Evolutionary conservation across 2,113 vertebrate species (phyloP), one percentile per base, ranked within the genome.

Genomic region (Oryzias woworae): DNA sequence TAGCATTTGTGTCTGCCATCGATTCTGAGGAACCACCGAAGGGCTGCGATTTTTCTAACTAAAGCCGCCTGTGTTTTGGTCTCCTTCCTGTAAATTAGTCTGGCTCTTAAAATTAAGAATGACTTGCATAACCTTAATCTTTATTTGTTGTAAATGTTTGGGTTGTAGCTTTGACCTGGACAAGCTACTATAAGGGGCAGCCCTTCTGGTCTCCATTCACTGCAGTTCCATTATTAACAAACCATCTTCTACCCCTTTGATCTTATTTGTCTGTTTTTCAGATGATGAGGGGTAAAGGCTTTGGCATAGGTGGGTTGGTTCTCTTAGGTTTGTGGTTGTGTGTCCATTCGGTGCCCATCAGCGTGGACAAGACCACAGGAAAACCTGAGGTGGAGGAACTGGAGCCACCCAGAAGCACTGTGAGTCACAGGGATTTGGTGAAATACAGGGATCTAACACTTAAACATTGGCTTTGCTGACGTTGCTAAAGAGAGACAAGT

Each of bases 291-390:
- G 41, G 63, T 76, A 78, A 67, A 69, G 64, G 75, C 23, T 0
- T 81, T 60, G 89, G 49, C 73, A 78, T 1, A 51, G 88, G 85
- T 62, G 78, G 89, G 69, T 72, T 95, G 69, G 68, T 93, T 77
- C 61, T 93, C 61, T 69, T 90, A 0, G 94, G 82, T 81, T 53
- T 94, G 45, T 88, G 93, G 64, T 64, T 91, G 66, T 85, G 78
- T 67, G 73, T 92, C 53, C 87, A 94, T 75, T 93, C 95, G 36
- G 94, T 98, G 62, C 95, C 96, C 36, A 95, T 98, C 78, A 91
- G 88, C 44, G 88, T 95, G 81, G 95, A 96, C 84, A 94, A 94
- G 78, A 93, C 92, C 59, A 94, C 94, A 86, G 92, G 92, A 17
- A 87, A 92, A 20, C 84, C 87, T 12, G 80, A 88, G 0, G 71